A percentile compares a stretch with the other conserved stretches of the same genome.
Evolutionary conservation across 2,113 vertebrate genomes (phyloP).

Genomic region (Oenanthe melanoleuca): DNA sequence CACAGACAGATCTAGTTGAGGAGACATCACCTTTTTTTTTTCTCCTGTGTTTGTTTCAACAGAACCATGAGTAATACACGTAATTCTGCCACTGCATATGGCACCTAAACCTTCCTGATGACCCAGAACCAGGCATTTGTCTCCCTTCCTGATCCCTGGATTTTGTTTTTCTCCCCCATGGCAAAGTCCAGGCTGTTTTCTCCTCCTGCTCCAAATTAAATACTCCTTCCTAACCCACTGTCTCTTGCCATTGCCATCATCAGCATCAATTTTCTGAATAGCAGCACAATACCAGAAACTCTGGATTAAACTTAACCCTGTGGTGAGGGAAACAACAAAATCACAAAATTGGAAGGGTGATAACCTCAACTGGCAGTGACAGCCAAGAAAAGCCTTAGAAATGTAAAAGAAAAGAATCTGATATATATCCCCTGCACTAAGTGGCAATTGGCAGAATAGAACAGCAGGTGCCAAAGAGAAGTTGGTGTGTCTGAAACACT

Average conservation of each 20-base stretch:
- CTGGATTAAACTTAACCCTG: neutral
- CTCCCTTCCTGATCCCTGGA: neutral
- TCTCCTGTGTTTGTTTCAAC: conserved; percentile 20
- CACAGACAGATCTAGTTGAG: neutral
- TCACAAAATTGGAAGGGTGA: neutral
- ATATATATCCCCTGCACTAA: neutral
- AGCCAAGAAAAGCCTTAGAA: neutral
- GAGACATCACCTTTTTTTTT: neutral
- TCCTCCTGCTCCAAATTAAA: neutral
- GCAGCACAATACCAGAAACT: neutral
- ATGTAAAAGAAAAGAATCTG: neutral
- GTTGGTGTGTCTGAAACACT: conserved; percentile 1
- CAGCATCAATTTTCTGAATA: neutral
- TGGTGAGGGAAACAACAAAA: neutral
- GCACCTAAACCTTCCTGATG: neutral
- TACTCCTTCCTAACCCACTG: neutral
- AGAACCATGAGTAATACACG: conserved; percentile 13
- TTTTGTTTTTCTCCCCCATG: neutral
- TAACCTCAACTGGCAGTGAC: neutral
- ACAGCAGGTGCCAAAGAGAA: conserved; percentile 18
- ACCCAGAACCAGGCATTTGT: conserved; percentile 15
- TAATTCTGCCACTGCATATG: neutral
- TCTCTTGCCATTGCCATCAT: neutral
- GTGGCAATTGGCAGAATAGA: conserved; percentile 16
- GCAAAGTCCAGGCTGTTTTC: neutral